Conservation (phyloP, 1,140 invertebrate species). For the Helicoverpa armigera region DNA sequence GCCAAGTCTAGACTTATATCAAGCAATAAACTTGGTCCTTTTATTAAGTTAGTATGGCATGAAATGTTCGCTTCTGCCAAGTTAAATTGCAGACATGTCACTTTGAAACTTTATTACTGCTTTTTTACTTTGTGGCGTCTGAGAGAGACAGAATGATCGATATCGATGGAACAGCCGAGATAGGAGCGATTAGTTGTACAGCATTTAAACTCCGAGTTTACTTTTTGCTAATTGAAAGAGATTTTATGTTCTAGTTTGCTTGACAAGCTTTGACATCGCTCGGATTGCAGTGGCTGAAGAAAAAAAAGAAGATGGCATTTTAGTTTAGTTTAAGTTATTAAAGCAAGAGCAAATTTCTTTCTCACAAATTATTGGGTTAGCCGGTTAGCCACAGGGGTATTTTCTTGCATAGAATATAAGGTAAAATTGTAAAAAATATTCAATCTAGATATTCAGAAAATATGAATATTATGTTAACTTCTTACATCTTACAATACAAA, state of each 20-base stretch:
- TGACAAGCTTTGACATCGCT: neutral
- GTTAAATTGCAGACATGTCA: constrained; percentile 37
- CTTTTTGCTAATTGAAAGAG: constrained; percentile 11
- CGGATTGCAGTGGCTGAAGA: neutral
- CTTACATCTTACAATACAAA: too few relatives aligned
- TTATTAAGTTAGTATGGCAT: constrained; percentile 40
- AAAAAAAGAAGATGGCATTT: neutral
- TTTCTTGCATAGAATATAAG: too few relatives aligned
- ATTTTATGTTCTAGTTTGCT: neutral
- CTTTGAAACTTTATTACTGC: constrained; percentile 31
- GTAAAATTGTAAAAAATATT: neutral
- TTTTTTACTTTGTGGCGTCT: constrained; percentile 12
- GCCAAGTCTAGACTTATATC: constrained; percentile 31
- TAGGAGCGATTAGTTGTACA: neutral
- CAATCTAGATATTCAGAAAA: neutral
- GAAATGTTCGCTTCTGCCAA: constrained; percentile 35
- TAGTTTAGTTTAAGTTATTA: too few relatives aligned
- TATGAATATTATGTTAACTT: neutral
- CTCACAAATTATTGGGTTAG: too few relatives aligned
- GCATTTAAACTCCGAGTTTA: constrained; percentile 4
- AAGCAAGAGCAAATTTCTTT: too few relatives aligned
- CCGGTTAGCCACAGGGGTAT: too few relatives aligned
- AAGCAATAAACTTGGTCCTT: constrained; percentile 27
- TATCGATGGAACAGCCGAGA: constrained; percentile 7
- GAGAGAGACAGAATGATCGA: constrained; percentile 36